A percentile compares a stretch with the other conserved stretches of the same genome.
These are phyloP conservation scores for Synanthedon formicaeformis DNA, from an alignment of 2,888 invertebrate genomes.

Conservation along the genomic window DNA sequence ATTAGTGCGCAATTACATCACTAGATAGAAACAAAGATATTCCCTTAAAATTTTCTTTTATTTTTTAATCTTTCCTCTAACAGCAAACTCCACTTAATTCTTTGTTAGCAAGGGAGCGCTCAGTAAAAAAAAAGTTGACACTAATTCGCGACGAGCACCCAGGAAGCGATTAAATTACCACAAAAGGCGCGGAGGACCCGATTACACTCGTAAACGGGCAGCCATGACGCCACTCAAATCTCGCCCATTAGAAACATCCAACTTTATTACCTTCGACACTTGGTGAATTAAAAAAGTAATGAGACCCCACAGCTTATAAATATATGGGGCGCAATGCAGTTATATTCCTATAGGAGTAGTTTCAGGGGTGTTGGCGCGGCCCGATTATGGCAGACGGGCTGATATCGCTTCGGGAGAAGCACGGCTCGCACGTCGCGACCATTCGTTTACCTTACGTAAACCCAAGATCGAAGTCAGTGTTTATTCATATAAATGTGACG, in stretches of 20 bases:
- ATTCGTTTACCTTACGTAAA: slow-evolving; percentile 32
- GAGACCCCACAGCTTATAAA: slow-evolving; percentile 11
- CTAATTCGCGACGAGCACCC: slow-evolving; percentile 11
- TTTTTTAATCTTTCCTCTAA: too few species aligned
- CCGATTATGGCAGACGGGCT: slow-evolving; percentile 47
- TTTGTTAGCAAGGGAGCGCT: not conserved
- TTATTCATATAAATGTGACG: not conserved
- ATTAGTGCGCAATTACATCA: too few species aligned
- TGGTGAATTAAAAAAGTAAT: slow-evolving; percentile 9
- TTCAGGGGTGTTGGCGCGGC: slow-evolving; percentile 29
- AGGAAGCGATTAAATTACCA: slow-evolving; percentile 53
- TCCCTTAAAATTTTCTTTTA: too few species aligned
- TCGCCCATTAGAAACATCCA: slow-evolving; percentile 27
- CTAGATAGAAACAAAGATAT: too few species aligned
- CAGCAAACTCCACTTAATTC: too few species aligned
- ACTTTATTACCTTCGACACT: slow-evolving; percentile 14
- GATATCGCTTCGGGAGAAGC: slow-evolving; percentile 47
- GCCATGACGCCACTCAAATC: slow-evolving; percentile 47
- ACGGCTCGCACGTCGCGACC: slow-evolving; percentile 29
- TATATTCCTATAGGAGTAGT: slow-evolving; percentile 28
- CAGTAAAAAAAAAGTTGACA: not conserved
- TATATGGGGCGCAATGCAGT: slow-evolving; percentile 58
- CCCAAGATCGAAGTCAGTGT: slow-evolving; percentile 7
- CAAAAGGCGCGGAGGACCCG: slow-evolving; percentile 36
- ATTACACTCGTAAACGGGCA: slow-evolving; percentile 38